Evolutionary conservation across 2,888 invertebrate genomes (phyloP), one percentile per base, ranked within the genome.

Genomic region (Erpobdella octoculata): DNA sequence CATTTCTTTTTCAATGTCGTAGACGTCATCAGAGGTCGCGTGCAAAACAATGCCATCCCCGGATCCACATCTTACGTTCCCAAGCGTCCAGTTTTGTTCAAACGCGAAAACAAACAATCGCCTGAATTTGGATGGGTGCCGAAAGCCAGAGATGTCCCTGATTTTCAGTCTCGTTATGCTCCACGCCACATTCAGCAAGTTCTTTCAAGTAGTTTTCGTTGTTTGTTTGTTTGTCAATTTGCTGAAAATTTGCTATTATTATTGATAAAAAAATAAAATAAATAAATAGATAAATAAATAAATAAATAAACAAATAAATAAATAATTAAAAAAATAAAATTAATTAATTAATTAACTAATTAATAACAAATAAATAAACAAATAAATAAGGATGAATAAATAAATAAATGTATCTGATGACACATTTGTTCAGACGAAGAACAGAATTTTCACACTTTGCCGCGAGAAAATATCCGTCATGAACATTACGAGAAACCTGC

Each of bases 401-500:
- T n/a, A n/a, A n/a, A n/a, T n/a, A n/a, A n/a, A n/a, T n/a, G n/a
- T n/a, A n/a, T n/a, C n/a, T n/a, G n/a, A n/a, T n/a, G n/a, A n/a
- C n/a, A n/a, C n/a, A n/a, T n/a, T n/a, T n/a, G n/a, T 41, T 21
- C 37, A 61, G 70, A 62, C 15, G 62, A 28, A 35, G 70, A 41
- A 4, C 48, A 69, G 58, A 4, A 25, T 8, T 69, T 35, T 15
- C 35, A 59, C 35, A 58, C 36, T 5, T 25, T 33, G 33, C 38
- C 25, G 12, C 62, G 25, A 18, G 28, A 58, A 35, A 46, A 28
- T 18, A 31, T 72, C 15, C 38, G 21, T 31, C 71, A 73, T 67
- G 66, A 65, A 12, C 53, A 62, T 28, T 58, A 62, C 28, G 73
- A 71, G 12, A 53, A 38, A 18, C 75, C 77, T 25, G 76, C 78